Base-by-base conservation (phyloP, 2,797 vertebrate species). In the Harpagifer antarcticus region DNA sequence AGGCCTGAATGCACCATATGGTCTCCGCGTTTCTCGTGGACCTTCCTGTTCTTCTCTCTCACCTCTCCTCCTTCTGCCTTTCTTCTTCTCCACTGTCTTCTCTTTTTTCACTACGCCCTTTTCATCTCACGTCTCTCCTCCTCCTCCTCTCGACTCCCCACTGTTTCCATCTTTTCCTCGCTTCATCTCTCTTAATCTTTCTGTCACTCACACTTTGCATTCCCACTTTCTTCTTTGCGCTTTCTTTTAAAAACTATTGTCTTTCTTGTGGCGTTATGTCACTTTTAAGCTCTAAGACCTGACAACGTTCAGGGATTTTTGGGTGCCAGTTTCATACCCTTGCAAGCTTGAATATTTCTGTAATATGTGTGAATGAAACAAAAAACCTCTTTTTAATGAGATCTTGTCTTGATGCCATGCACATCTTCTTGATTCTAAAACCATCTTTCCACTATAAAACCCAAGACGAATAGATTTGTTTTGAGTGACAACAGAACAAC, bases 1-100 rank as follows among this genome's bases (percentile, higher is more conserved):
- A 74, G 69, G 81, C 87, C 86, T 69, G 5, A 40, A 89, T 88
- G 68, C 77, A 82, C 84, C 90, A 90, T 90, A 92, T 90, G 89
- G 85, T 91, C 79, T 64, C 27, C 31, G 65, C 72, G 83, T 82
- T 76, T 54, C 74, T 87, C 81, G 72, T 65, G 76, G 79, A 83
- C 80, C 72, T 57, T 78, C 75, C 80, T 83, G 65, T 79, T 76
- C 77, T 82, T 68, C 64, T 78, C 68, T 68, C 58, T 80, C 37
- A 1, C 48, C 55, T 79, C 64, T 68, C 55, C 56, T 71, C 72
- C 74, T 79, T 37, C 74, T 72, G 85, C 72, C 71, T 63, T 54
- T 61, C 53, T 59, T 76, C 50, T 61, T 80, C 79, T 40, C 64
- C 50, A 0, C 76, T 48, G 76, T 79, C 68, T 72, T 53, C 47